A percentile compares a stretch with the other conserved stretches of the same genome.
Conservation (phyloP, 2,113 vertebrate species). For the Etheostoma cragini region DNA sequence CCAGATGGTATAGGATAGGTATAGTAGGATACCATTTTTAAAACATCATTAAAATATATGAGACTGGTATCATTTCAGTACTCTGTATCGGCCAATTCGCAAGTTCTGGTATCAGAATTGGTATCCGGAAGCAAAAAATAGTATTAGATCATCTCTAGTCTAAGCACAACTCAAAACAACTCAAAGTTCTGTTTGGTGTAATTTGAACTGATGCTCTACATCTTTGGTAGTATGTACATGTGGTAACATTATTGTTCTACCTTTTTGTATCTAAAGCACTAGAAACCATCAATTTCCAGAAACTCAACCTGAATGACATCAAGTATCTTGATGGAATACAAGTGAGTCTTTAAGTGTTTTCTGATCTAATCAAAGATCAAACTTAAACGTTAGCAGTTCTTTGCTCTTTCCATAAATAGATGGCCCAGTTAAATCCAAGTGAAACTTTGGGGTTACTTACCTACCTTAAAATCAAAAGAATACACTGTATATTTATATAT, state of each 20-base stretch:
- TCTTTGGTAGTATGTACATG: neutral
- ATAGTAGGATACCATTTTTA: no score
- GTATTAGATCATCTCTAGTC: neutral
- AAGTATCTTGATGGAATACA: slow-evolving; percentile 82
- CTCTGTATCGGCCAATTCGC: no score
- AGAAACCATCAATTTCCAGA: slow-evolving; percentile 92
- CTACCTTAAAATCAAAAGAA: neutral
- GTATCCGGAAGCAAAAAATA: no score
- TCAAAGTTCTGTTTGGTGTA: neutral
- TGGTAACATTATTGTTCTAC: neutral
- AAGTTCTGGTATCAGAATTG: no score
- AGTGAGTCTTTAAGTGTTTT: slow-evolving; percentile 71
- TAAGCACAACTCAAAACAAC: neutral
- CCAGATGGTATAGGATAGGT: no score
- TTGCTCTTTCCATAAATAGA: neutral
- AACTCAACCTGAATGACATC: slow-evolving; percentile 78
- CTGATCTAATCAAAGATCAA: slow-evolving; percentile 2
- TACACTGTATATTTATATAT: no score
- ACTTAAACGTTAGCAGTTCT: neutral
- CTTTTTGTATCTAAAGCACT: slow-evolving; percentile 66
- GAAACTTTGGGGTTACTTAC: neutral
- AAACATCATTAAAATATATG: no score
- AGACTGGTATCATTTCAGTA: no score
- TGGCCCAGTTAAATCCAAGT: neutral
- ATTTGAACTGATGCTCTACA: neutral